These are phyloP conservation scores for Oncorhynchus tshawytscha DNA, from an alignment of 2,113 vertebrate species.

Conservation along the genomic window DNA sequence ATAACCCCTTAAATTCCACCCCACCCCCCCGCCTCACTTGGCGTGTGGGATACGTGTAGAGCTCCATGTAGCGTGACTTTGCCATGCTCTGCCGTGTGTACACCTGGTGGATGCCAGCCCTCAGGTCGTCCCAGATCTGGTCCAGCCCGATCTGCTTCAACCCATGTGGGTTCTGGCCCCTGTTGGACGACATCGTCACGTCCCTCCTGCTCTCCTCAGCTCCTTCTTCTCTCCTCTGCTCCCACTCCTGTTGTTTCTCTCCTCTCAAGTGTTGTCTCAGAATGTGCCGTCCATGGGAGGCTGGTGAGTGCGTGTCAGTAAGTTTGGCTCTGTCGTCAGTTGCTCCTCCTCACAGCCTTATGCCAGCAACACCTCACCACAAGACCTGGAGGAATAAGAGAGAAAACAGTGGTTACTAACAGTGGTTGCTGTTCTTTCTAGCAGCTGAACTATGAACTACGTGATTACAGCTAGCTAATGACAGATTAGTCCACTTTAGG, in stretches of 20 bases:
- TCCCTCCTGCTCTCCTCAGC: constrained; percentile 51
- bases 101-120: constrained; percentile 93
- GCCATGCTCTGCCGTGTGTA: constrained; percentile 97
- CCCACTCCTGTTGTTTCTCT: constrained; percentile 17
- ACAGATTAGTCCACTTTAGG: constrained; percentile 62
- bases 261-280: constrained; percentile 42
- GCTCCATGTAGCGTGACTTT: constrained; percentile 97
- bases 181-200: constrained; percentile 85
- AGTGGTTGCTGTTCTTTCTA: too few species aligned
- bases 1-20: background rate
- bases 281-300: constrained; percentile 55
- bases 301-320: background rate
- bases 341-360: constrained; percentile 43
- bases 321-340: constrained; percentile 22
- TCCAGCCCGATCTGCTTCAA: constrained; percentile 96
- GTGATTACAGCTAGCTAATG: constrained; percentile 50
- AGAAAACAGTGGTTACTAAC: background rate
- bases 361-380: constrained; percentile 51
- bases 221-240: constrained; percentile 23
- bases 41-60: constrained; percentile 92
- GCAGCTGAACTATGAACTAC: background rate
- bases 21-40: background rate
- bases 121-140: constrained; percentile 97
- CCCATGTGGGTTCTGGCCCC: constrained; percentile 93
- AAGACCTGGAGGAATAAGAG: constrained; percentile 54